phyloP scores from a whole-genome alignment of 1,140 invertebrate species.

The Zelostemma sp. region DNA sequence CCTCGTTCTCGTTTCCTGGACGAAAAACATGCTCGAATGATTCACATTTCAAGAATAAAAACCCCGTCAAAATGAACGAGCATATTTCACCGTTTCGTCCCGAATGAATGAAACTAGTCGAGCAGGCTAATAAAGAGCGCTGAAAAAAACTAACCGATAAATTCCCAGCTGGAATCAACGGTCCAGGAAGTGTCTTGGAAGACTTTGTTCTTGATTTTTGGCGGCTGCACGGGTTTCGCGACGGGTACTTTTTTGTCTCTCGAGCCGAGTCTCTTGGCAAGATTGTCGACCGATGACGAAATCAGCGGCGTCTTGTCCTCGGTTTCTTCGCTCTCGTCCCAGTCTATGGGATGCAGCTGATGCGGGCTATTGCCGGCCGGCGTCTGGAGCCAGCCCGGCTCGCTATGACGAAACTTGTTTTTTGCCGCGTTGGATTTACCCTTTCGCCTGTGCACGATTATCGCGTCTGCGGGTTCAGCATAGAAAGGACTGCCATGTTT shows the following conservation, averaged over 20 bases:
- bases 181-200: conserved; percentile 82
- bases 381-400: conserved; percentile 73
- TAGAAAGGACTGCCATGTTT: conserved; percentile 90
- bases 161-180: conserved; percentile 89
- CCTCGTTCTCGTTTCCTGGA: conserved; percentile 68
- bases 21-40: not conserved
- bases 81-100: too few species aligned
- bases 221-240: conserved; percentile 80
- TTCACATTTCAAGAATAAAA: not conserved
- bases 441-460: conserved; percentile 70
- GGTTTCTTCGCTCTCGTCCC: conserved; percentile 69
- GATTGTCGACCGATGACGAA: conserved; percentile 80
- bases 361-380: conserved; percentile 56
- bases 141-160: conserved; percentile 76
- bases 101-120: not conserved
- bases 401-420: conserved; percentile 74
- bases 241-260: conserved; percentile 71
- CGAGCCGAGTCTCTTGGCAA: conserved; percentile 68
- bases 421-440: conserved; percentile 55
- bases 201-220: conserved; percentile 74
- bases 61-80: too few species aligned
- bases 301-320: conserved; percentile 69
- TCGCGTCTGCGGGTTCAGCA: conserved; percentile 90
- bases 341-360: conserved; percentile 73
- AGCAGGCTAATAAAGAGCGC: too few species aligned